These are phyloP conservation scores for Colaptes auratus DNA, from an alignment of 2,113 vertebrate species.

Conservation along the genomic window DNA sequence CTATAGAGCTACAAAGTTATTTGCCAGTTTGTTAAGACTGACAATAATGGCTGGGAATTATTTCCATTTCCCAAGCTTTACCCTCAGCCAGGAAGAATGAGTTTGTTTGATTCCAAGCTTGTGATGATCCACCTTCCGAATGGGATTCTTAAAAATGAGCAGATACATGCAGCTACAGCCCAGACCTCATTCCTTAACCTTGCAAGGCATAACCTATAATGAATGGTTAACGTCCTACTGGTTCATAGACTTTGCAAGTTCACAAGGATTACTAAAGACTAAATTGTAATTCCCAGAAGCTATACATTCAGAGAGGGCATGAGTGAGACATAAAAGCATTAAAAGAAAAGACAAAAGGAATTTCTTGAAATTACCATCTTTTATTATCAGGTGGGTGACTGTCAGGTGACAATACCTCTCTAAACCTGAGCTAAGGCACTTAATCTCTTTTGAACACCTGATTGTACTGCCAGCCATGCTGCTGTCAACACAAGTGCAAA, in stretches of 20 bases:
- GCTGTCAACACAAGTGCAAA: not conserved
- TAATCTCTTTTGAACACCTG: not conserved
- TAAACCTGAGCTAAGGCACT: not conserved
- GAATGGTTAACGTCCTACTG: not conserved
- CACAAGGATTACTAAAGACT: not conserved
- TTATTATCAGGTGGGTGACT: not conserved
- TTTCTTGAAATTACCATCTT: not conserved
- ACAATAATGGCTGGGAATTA: not conserved
- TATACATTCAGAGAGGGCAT: not conserved
- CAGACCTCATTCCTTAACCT: not conserved
- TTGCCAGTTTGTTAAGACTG: not conserved
- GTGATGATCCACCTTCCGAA: not conserved
- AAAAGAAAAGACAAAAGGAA: not conserved
- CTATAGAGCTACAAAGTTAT: not conserved
- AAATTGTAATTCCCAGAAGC: not conserved
- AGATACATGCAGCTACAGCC: not conserved
- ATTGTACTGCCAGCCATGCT: not conserved
- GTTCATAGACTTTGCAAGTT: not conserved
- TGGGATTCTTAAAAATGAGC: rapidly evolving
- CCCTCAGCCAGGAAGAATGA: not conserved
- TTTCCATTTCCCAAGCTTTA: not conserved
- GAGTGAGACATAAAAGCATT: not conserved
- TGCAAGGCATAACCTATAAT: not conserved
- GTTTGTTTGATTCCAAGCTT: not conserved
- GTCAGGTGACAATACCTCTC: not conserved